phyloP scores from a whole-genome alignment of 2,113 vertebrate genomes.

The Datnioides undecimradiatus region DNA sequence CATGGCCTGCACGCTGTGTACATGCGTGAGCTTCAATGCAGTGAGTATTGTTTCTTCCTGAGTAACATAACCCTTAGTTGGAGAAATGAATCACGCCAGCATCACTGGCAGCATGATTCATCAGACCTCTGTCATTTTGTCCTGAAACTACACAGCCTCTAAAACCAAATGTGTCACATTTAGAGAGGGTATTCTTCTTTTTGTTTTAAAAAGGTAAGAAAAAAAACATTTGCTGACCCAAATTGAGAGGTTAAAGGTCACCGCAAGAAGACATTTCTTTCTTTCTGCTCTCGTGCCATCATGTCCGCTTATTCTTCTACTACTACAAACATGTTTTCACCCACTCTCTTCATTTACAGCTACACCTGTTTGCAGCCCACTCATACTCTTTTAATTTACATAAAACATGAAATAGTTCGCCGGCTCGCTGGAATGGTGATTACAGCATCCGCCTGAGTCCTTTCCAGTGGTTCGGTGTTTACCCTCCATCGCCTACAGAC shows the following conservation, averaged over 20 bases:
- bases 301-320: neutral
- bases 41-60: conserved; percentile 40
- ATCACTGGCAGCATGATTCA: conserved; percentile 71
- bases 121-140: conserved; percentile 67
- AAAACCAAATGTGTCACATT: conserved; percentile 51
- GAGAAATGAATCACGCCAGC: conserved; percentile 69
- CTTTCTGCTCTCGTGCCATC: conserved; percentile 9
- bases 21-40: conserved; percentile 26
- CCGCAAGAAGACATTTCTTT: neutral
- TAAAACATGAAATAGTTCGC: conserved; percentile 26
- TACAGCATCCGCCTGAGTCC: conserved; percentile 21
- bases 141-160: conserved; percentile 43
- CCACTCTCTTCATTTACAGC: conserved; percentile 22
- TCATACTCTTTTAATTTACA: conserved; percentile 35
- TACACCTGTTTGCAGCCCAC: conserved; percentile 42
- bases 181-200: too few relatives aligned
- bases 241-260: conserved; percentile 61
- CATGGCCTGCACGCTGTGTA: conserved; percentile 7
- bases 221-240: conserved; percentile 4
- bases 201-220: too few relatives aligned
- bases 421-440: conserved; percentile 21
- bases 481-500: conserved; percentile 29
- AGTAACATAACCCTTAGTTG: conserved; percentile 49
- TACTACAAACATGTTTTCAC: conserved; percentile 37
- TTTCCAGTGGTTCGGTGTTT: conserved; percentile 12